phyloP scores from a whole-genome alignment of 2,113 vertebrate genomes.

The Casuarius casuarius region DNA sequence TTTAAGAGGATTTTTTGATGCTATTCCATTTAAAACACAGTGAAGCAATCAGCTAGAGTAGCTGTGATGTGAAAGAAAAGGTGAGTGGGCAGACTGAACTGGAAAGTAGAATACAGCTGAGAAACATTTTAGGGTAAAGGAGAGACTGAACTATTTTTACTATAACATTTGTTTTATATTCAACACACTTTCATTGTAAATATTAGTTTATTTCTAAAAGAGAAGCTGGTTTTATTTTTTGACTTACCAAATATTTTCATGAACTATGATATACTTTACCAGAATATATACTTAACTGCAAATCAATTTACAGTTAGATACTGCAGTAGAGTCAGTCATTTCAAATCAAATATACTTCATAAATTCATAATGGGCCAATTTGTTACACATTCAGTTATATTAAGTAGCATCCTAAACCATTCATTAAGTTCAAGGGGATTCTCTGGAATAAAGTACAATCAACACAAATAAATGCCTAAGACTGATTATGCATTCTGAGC shows the following conservation, averaged over 20 bases:
- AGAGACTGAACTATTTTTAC: not conserved
- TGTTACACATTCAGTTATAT: not conserved
- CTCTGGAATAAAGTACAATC: not conserved
- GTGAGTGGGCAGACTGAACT: not conserved
- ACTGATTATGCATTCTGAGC: not conserved
- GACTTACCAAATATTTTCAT: not conserved
- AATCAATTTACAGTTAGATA: not conserved
- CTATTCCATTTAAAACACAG: not conserved
- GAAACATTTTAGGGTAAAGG: not conserved
- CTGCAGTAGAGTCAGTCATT: not conserved
- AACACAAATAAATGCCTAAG: not conserved
- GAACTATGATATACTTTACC: not conserved
- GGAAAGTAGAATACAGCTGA: not conserved
- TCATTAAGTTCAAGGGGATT: not conserved
- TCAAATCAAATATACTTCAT: not conserved
- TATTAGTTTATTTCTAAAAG: not conserved
- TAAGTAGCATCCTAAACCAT: not conserved
- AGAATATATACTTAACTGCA: not conserved
- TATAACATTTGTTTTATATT: not conserved
- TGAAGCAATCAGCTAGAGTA: not conserved
- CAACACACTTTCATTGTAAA: not conserved
- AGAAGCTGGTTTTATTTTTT: not conserved
- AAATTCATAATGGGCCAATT: not conserved
- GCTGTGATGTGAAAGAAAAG: not conserved
- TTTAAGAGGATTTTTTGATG: not conserved